Percentiles rank a stretch among this genome's conserved stretches.
These are phyloP conservation scores for Thymelicus lineola DNA, from an alignment of 2,888 invertebrate species.

Conservation along the genomic window DNA sequence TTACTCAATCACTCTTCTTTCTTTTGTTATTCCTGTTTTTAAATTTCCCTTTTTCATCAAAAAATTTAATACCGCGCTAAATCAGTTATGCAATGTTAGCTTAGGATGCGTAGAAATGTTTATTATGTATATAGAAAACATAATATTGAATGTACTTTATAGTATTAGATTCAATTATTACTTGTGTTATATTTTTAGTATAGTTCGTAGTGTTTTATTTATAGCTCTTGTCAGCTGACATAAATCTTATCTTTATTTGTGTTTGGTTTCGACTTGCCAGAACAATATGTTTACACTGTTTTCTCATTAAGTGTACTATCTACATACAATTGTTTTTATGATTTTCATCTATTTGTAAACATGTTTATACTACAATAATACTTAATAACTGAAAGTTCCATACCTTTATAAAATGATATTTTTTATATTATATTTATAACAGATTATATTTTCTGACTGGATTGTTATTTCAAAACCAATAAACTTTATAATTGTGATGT, in stretches of 20 bases:
- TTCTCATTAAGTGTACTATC: background rate
- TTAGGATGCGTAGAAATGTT: no score
- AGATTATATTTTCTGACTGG: background rate
- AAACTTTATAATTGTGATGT: slow-evolving; percentile 1
- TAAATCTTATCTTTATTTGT: slow-evolving; percentile 4
- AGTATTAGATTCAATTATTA: background rate
- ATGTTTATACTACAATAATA: background rate
- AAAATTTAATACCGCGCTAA: no score
- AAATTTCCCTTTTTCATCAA: no score
- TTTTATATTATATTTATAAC: slow-evolving; percentile 2
- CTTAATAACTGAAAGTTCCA: background rate
- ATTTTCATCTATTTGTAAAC: background rate
- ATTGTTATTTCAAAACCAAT: slow-evolving; percentile 2
- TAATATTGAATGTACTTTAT: slow-evolving; percentile 3
- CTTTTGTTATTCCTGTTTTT: no score
- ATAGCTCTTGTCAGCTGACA: slow-evolving; percentile 2
- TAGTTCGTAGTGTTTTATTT: slow-evolving; percentile 3
- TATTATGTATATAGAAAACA: background rate
- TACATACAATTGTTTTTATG: background rate
- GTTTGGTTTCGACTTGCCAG: background rate
- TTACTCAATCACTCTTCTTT: no score
- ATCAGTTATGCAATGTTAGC: background rate
- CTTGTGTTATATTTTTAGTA: background rate
- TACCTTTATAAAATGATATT: background rate
- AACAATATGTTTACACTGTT: background rate